Conservation (phyloP, 2,888 invertebrate genomes). For the Melinaea menophilus region DNA sequence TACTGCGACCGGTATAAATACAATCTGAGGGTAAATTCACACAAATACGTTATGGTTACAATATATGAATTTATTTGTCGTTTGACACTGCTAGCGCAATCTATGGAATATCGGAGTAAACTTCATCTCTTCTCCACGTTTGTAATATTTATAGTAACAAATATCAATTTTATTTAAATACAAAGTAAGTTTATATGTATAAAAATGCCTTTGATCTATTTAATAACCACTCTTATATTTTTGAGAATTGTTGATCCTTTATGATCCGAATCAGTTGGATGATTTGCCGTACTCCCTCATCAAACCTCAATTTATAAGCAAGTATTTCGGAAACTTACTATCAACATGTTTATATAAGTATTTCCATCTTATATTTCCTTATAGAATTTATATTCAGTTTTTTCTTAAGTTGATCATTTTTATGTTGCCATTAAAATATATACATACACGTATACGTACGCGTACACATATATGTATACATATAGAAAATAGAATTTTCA, state of each 20-base stretch:
- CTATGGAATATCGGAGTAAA: too few species aligned
- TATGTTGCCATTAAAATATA: too few species aligned
- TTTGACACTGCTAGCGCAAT: too few species aligned
- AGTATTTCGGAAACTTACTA: slow-evolving; percentile 13
- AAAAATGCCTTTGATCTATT: slow-evolving; percentile 14
- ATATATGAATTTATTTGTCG: too few species aligned
- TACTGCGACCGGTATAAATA: too few species aligned
- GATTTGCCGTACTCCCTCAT: slow-evolving; percentile 23
- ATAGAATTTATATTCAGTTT: background rate
- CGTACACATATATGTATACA: too few species aligned
- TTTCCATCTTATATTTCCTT: background rate
- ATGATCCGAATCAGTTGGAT: slow-evolving; percentile 27
- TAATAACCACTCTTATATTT: slow-evolving; percentile 25
- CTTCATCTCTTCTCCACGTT: background rate
- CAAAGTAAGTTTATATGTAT: background rate
- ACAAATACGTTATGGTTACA: too few species aligned
- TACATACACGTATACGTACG: too few species aligned
- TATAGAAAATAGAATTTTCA: too few species aligned
- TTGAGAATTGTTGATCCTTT: slow-evolving; percentile 23
- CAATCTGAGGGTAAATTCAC: too few species aligned
- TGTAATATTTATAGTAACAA: background rate
- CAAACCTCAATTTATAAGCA: slow-evolving; percentile 27
- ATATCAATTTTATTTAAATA: background rate
- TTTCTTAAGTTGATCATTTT: background rate
- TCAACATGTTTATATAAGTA: background rate